Evolutionary conservation across 2,113 vertebrate genomes (phyloP).

Genomic region (Propithecus coquereli): DNA sequence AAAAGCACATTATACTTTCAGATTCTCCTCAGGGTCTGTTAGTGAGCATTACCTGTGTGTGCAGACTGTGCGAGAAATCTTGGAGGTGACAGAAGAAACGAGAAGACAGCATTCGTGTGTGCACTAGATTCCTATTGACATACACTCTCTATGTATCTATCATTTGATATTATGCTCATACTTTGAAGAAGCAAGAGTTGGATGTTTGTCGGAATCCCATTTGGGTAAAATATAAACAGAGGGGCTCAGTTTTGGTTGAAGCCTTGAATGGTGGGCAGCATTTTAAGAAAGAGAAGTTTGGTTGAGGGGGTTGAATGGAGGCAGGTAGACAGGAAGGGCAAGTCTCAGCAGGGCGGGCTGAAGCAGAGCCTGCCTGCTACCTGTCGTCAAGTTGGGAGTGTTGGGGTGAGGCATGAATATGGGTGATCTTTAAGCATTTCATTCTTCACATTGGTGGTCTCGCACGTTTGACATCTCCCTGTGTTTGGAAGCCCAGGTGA

Average conservation of each 20-base stretch:
- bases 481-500: background rate
- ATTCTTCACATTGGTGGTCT: background rate
- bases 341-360: rapidly evolving
- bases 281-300: background rate
- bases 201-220: background rate
- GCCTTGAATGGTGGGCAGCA: background rate
- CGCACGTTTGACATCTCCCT: background rate
- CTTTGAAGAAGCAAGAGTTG: background rate
- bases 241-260: background rate
- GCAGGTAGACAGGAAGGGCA: rapidly evolving
- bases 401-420: rapidly evolving
- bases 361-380: rapidly evolving
- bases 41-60: background rate
- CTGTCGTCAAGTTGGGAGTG: background rate
- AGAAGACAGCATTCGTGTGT: rapidly evolving
- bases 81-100: background rate
- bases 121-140: background rate
- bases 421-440: rapidly evolving
- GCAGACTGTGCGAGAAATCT: background rate
- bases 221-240: background rate
- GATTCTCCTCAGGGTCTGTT: background rate
- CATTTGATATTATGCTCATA: background rate
- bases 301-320: rapidly evolving
- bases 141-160: rapidly evolving
- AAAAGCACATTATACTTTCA: background rate